These are phyloP conservation scores for Tympanuchus pallidicinctus DNA, from an alignment of 2,113 vertebrate species.

Conservation along the genomic window DNA sequence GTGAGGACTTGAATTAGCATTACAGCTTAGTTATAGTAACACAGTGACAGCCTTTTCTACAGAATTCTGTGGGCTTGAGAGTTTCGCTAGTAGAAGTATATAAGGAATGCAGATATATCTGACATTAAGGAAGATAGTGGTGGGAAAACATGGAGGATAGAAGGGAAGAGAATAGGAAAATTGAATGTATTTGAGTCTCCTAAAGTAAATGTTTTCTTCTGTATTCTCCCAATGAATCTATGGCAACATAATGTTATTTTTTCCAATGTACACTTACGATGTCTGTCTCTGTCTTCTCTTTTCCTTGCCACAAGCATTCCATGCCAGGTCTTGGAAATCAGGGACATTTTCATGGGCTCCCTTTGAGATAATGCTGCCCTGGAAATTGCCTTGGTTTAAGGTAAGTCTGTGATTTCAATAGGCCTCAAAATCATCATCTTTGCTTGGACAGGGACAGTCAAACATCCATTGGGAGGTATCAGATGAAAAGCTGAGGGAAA, in stretches of 20 bases:
- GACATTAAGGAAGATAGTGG: not conserved
- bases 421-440: not conserved
- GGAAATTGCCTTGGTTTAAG: not conserved
- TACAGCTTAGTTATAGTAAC: not conserved
- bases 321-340: not conserved
- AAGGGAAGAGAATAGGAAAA: not conserved
- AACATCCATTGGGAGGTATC: fast-evolving
- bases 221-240: not conserved
- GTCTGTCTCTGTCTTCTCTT: not conserved
- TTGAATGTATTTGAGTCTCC: not conserved
- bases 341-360: not conserved
- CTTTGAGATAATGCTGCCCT: not conserved
- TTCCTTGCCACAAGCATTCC: not conserved
- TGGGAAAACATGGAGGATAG: not conserved
- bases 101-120: not conserved
- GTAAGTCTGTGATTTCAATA: not conserved
- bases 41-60: not conserved
- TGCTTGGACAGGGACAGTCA: not conserved
- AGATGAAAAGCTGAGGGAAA: not conserved
- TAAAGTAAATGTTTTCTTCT: not conserved
- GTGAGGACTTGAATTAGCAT: not conserved
- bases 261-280: not conserved
- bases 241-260: not conserved
- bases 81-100: not conserved
- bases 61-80: not conserved